Conservation (phyloP, 1,140 invertebrate species). For the Plodia interpunctella region DNA sequence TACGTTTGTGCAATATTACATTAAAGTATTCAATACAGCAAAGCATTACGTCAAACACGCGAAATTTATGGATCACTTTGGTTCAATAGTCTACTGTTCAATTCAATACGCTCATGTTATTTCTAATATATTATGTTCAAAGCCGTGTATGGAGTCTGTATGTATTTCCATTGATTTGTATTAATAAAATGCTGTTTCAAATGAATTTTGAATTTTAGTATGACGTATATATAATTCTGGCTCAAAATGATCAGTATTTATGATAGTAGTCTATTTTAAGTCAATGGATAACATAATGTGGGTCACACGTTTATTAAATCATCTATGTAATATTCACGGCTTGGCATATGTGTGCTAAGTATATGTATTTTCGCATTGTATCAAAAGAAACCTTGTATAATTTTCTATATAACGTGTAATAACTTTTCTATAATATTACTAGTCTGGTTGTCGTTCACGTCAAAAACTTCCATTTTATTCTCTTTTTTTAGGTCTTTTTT, state of each 20-base stretch:
- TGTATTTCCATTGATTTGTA: background rate
- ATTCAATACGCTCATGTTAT: background rate
- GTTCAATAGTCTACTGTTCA: background rate
- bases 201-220: conserved; percentile 1
- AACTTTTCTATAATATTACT: too few species aligned
- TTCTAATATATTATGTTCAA: background rate
- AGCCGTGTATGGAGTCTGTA: background rate
- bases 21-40: background rate
- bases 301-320: background rate
- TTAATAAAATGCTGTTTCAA: background rate
- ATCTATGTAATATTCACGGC: background rate
- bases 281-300: background rate
- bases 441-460: too few species aligned
- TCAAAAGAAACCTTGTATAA: background rate
- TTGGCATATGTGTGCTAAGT: background rate
- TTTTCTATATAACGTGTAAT: too few species aligned
- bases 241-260: too few species aligned
- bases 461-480: too few species aligned
- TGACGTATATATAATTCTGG: background rate
- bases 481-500: too few species aligned
- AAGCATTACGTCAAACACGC: background rate
- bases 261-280: background rate
- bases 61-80: background rate
- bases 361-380: background rate
- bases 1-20: background rate